phyloP scores from a whole-genome alignment of 2,113 vertebrate genomes.

The Cyprinodon tularosa region DNA sequence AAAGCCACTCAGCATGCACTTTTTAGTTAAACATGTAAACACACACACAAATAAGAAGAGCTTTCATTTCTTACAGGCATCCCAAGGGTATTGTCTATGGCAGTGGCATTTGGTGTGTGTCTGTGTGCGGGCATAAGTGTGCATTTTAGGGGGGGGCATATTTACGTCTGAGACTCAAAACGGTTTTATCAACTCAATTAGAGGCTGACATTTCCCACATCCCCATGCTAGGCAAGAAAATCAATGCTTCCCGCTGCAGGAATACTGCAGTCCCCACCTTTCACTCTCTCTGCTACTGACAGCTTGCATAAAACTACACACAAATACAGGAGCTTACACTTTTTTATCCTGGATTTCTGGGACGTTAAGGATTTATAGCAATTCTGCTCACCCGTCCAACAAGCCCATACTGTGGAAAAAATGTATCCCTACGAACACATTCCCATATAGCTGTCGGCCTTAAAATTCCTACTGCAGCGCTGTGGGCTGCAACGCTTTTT shows the following conservation, averaged over 20 bases:
- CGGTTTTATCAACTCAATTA: slow-evolving; percentile 81
- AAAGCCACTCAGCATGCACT: slow-evolving; percentile 17
- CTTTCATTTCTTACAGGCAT: slow-evolving; percentile 50
- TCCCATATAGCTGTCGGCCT: slow-evolving; percentile 48
- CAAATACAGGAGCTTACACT: slow-evolving; percentile 27
- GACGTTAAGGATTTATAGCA: slow-evolving; percentile 52
- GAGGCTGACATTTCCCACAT: slow-evolving; percentile 77
- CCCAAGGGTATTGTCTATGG: slow-evolving; percentile 54
- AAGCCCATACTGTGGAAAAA: slow-evolving; percentile 35
- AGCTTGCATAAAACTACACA: slow-evolving; percentile 45
- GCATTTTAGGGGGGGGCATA: slow-evolving; percentile 45
- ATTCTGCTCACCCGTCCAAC: slow-evolving; percentile 55
- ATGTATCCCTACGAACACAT: slow-evolving; percentile 51
- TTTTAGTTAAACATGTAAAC: slow-evolving; percentile 22
- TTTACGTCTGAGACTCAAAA: slow-evolving; percentile 75
- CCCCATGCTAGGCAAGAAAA: slow-evolving; percentile 65
- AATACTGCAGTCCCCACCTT: slow-evolving; percentile 71
- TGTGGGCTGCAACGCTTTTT: slow-evolving; percentile 37
- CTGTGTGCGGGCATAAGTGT: slow-evolving; percentile 10
- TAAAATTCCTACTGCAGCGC: slow-evolving; percentile 47
- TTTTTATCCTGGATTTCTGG: slow-evolving; percentile 34
- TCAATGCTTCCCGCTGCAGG: slow-evolving; percentile 71
- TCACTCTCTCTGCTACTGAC: slow-evolving; percentile 59
- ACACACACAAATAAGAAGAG: slow-evolving; percentile 30
- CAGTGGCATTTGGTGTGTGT: slow-evolving; percentile 48